phyloP scores from a whole-genome alignment of 92 coral and sea anemone species.

The Palythoa grandis region DNA sequence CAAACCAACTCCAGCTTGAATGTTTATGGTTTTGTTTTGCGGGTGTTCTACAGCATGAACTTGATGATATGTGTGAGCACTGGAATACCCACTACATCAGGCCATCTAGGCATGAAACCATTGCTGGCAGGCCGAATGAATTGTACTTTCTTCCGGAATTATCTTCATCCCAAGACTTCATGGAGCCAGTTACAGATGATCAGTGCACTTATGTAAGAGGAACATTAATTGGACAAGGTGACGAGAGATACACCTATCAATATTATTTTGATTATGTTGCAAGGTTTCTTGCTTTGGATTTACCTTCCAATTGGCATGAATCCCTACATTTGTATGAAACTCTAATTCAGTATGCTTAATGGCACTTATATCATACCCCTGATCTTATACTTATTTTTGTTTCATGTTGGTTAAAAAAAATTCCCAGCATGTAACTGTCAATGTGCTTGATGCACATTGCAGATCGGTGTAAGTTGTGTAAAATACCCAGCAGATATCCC shows the following conservation, averaged over 20 bases:
- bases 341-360: constrained; percentile 30
- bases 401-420: constrained; percentile 16
- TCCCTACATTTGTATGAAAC: constrained; percentile 32
- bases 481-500: constrained; percentile 28
- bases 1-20: constrained; percentile 32
- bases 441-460: constrained; percentile 15
- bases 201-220: constrained; percentile 29
- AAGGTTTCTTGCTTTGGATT: constrained; percentile 30
- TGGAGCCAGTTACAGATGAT: constrained; percentile 31
- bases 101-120: constrained; percentile 49
- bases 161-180: constrained; percentile 32
- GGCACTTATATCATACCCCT: constrained; percentile 23
- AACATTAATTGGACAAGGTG: constrained; percentile 29
- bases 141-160: constrained; percentile 45
- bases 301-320: constrained; percentile 30
- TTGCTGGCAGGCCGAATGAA: constrained; percentile 49
- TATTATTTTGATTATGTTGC: constrained; percentile 24
- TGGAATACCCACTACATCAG: constrained; percentile 60
- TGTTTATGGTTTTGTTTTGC: constrained; percentile 53
- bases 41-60: constrained; percentile 43
- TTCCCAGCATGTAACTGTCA: constrained; percentile 21
- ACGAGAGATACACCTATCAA: constrained; percentile 18
- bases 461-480: constrained; percentile 19
- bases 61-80: constrained; percentile 47
- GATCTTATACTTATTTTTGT: constrained; percentile 20